Evolutionary conservation across 1,140 invertebrate genomes (phyloP).

Genomic region (Lasioglossum albipes): DNA sequence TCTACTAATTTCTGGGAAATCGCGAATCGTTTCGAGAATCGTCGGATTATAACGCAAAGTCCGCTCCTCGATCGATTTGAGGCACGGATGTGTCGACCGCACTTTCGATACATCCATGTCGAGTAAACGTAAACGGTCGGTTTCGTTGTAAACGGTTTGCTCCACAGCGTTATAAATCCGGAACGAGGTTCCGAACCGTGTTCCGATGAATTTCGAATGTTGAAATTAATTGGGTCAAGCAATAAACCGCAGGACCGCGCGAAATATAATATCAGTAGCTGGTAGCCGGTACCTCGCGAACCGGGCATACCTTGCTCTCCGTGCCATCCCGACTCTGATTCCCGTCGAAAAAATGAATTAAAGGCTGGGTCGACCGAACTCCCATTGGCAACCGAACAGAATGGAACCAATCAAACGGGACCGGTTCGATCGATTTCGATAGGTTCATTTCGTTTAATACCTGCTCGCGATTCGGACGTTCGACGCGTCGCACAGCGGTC

Average conservation of each 20-base stretch:
- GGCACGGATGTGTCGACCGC: no score
- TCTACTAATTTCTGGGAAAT: no score
- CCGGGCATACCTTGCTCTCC: not conserved
- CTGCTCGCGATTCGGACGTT: no score
- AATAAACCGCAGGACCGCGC: conserved; percentile 37
- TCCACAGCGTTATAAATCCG: conserved; percentile 40
- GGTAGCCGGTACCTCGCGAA: not conserved
- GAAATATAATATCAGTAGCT: conserved; percentile 35
- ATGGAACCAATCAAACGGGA: no score
- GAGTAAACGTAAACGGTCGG: not conserved
- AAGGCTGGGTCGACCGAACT: not conserved
- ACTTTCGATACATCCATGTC: not conserved
- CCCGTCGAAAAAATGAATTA: not conserved
- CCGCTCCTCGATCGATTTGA: no score
- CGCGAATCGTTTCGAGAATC: no score
- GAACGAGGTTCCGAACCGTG: conserved; percentile 40
- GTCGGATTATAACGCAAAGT: no score
- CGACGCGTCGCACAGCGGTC: no score
- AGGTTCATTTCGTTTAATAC: no score
- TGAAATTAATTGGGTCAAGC: conserved; percentile 47
- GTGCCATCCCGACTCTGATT: not conserved
- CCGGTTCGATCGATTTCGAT: no score
- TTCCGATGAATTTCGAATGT: conserved; percentile 37
- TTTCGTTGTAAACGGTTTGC: conserved; percentile 41
- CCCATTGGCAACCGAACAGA: no score